Conservation (phyloP, 2,888 invertebrate genomes). For the Poecilus cupreus region DNA sequence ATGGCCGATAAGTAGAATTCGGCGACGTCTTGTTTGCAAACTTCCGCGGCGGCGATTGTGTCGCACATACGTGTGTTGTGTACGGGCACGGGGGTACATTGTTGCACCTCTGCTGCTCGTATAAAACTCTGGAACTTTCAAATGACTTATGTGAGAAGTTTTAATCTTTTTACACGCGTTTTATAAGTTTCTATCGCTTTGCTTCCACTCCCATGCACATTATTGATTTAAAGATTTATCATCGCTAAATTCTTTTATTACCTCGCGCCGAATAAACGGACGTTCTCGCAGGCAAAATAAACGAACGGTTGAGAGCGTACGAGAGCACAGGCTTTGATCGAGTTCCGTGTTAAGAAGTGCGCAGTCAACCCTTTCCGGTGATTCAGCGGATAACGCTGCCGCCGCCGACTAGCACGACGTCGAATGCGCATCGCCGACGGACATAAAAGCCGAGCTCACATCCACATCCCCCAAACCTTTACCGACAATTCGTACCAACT, state of each 20-base stretch:
- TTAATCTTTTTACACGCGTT: slow-evolving; percentile 55
- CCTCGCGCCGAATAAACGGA: neutral
- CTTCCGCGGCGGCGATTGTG: slow-evolving; percentile 34
- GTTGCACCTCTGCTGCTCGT: neutral
- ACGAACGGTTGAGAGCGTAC: slow-evolving; percentile 3
- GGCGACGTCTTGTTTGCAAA: slow-evolving; percentile 54
- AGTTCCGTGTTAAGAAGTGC: slow-evolving; percentile 36
- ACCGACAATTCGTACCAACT: no score
- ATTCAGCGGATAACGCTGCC: slow-evolving; percentile 27
- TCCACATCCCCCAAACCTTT: no score
- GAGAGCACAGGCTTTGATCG: slow-evolving; percentile 5
- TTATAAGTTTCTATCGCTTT: slow-evolving; percentile 45
- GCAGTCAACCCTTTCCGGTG: slow-evolving; percentile 44
- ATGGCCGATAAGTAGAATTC: slow-evolving; percentile 44
- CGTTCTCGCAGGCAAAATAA: slow-evolving; percentile 23
- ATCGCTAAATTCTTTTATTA: slow-evolving; percentile 43
- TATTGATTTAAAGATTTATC: slow-evolving; percentile 36
- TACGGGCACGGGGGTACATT: slow-evolving; percentile 12
- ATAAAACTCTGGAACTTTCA: slow-evolving; percentile 17
- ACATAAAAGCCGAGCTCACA: no score
- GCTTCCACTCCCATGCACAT: slow-evolving; percentile 5
- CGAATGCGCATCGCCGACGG: no score
- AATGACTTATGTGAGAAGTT: slow-evolving; percentile 53
- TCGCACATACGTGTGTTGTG: neutral
- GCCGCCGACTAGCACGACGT: no score